Conservation (phyloP, 2,113 vertebrate species). For the Cyphomyrus discorhynchus region DNA sequence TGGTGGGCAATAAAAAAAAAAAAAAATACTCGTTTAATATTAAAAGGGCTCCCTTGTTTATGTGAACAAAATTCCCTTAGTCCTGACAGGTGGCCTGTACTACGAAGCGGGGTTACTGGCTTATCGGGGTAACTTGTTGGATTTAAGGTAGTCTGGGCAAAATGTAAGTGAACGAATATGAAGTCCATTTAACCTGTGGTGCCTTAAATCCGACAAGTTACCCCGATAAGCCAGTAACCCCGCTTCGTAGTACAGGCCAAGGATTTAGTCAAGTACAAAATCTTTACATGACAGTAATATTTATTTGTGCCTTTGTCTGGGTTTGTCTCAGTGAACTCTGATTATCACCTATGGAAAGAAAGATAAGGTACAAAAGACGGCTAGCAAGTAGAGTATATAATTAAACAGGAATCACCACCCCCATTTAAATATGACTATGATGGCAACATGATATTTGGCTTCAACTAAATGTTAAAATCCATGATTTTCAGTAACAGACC, state of each 20-base stretch:
- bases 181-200: too few species aligned
- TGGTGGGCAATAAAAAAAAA: too few species aligned
- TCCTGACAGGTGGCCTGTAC: not conserved
- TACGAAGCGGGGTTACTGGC: too few species aligned
- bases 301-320: not conserved
- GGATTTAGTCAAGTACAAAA: not conserved
- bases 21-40: not conserved
- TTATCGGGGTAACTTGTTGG: too few species aligned
- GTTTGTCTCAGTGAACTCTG: not conserved
- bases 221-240: too few species aligned
- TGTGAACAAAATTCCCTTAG: not conserved
- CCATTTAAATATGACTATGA: not conserved
- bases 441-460: not conserved
- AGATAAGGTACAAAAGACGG: not conserved
- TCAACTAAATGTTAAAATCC: not conserved
- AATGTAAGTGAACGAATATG: too few species aligned
- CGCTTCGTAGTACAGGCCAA: too few species aligned
- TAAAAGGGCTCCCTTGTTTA: not conserved
- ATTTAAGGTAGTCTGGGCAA: too few species aligned
- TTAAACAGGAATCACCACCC: not conserved
- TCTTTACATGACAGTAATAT: not conserved
- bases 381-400: not conserved
- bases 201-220: too few species aligned
- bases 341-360: not conserved
- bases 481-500: not conserved